Evolutionary conservation across 30 jellyfish, hydroid and myxozoan species (phyloP), one percentile per base, ranked within the genome.

Genomic region (Aurelia sp.): DNA sequence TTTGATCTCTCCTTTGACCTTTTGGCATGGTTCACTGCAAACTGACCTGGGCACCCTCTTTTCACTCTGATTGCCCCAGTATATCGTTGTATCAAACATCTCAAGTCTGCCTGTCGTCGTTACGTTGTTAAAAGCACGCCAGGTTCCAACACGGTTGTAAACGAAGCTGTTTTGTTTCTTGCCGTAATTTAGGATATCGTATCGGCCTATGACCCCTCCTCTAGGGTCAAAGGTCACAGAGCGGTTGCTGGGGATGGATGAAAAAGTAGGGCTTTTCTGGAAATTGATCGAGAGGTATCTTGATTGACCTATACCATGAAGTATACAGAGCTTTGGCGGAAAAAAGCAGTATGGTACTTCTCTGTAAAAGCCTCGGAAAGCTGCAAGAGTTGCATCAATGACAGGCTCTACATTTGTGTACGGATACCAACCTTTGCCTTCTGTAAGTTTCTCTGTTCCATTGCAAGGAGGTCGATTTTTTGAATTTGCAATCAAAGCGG

Each of bases 1-100:
- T 47, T 33, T 61, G 16, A 78, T 47, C 57, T 78, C 89, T 0
- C 89, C 89, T 38, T 87, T 85, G 3, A 48, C 67, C 30, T 59
- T 33, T 64, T 33, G 59, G 57, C 96, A 87, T 18, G 96, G 96
- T 16, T n/a, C 17, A 27, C 91, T 72, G 71, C 96, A 87, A 27
- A 87, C 79, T 13, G 96, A 87, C 61, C 8, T 48, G 8, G 96
- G 90, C 18, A 63, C 71, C 8, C 59, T 35, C 13, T 48, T 68
- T 19, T n/a, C 50, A 19, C 55, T 72, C 27, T 15, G 10, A 15
- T 38, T 65, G 20, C 60, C 64, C 89, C 89, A 78, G 21, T 58
- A 44, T 5, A 78, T 78, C 58, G 21, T 3, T 11, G 44, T 35
- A 51, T 78, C 89, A 21, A 22, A 41, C 50, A 78, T 41, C 9